Evolutionary conservation across 37 sponge, comb jelly and placozoan species (phyloP).

Genomic region (Agelas oroides): DNA sequence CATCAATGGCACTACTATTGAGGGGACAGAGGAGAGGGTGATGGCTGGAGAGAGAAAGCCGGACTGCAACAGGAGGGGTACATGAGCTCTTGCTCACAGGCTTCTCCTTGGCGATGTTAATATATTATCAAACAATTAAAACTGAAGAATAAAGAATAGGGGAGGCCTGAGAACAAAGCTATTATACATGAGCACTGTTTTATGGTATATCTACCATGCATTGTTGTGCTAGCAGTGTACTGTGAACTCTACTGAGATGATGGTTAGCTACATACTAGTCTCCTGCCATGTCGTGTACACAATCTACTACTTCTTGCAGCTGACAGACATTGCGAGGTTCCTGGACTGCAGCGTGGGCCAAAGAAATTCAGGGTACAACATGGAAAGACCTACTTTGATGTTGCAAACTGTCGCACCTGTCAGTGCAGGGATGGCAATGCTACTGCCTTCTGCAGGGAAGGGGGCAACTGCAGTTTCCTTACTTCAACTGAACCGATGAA

Average conservation of each 20-base stretch:
- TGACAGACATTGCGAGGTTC: background rate
- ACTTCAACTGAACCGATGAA: no score
- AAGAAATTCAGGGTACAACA: background rate
- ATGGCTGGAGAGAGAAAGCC: background rate
- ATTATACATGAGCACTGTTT: no score
- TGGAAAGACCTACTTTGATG: conserved; percentile 38
- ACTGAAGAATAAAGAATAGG: no score
- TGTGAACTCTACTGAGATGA: no score
- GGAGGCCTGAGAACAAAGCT: no score
- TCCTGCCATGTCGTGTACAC: no score
- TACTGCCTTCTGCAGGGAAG: conserved; percentile 16
- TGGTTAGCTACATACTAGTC: no score
- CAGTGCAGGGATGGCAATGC: conserved; percentile 29
- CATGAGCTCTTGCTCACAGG: background rate
- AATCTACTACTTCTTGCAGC: background rate
- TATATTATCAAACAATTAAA: no score
- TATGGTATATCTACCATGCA: no score
- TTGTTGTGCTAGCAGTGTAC: no score
- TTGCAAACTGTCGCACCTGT: conserved; percentile 35
- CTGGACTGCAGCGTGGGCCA: background rate
- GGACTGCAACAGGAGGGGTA: background rate
- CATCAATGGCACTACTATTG: background rate
- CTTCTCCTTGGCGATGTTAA: no score
- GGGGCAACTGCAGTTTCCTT: no score
- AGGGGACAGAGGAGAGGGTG: conserved; percentile 10